These are phyloP conservation scores for Spialia ferax DNA, from an alignment of 2,888 invertebrate genomes.

Conservation along the genomic window DNA sequence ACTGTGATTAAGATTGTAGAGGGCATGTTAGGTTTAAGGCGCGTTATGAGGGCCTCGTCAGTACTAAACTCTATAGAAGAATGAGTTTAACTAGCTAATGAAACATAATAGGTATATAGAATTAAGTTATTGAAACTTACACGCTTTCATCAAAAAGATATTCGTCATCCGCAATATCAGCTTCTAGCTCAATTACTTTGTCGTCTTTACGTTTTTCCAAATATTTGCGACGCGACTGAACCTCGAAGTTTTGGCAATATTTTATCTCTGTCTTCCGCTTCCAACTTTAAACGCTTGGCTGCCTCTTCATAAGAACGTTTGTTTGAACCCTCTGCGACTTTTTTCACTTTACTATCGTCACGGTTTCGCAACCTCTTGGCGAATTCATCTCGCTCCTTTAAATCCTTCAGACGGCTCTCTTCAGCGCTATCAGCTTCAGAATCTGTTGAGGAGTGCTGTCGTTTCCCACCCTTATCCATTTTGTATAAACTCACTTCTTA, in stretches of 20 bases:
- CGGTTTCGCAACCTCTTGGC: slow-evolving; percentile 94
- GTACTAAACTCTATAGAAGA: too few species aligned
- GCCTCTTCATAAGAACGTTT: slow-evolving; percentile 94
- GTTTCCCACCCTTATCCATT: slow-evolving; percentile 74
- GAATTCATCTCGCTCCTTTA: slow-evolving; percentile 98
- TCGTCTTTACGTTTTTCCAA: slow-evolving; percentile 98
- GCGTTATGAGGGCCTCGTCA: too few species aligned
- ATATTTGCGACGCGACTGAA: slow-evolving; percentile 97
- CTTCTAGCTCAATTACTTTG: slow-evolving; percentile 97
- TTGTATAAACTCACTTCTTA: slow-evolving; percentile 8
- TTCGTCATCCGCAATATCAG: slow-evolving; percentile 98
- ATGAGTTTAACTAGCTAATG: not conserved
- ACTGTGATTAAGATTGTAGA: too few species aligned
- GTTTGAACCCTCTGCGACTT: slow-evolving; percentile 89
- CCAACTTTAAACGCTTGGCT: slow-evolving; percentile 95
- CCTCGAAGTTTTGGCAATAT: slow-evolving; percentile 94
- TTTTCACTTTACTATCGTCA: slow-evolving; percentile 95
- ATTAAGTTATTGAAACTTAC: slow-evolving; percentile 82
- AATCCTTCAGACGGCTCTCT: slow-evolving; percentile 92
- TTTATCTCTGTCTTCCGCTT: slow-evolving; percentile 94
- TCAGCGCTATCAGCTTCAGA: slow-evolving; percentile 92
- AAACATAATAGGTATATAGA: too few species aligned
- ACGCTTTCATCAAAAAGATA: slow-evolving; percentile 94
- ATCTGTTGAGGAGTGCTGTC: slow-evolving; percentile 84
- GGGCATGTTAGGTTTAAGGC: too few species aligned